Conservation (phyloP, 1,140 invertebrate genomes). For the Camponotus pennsylvanicus region DNA sequence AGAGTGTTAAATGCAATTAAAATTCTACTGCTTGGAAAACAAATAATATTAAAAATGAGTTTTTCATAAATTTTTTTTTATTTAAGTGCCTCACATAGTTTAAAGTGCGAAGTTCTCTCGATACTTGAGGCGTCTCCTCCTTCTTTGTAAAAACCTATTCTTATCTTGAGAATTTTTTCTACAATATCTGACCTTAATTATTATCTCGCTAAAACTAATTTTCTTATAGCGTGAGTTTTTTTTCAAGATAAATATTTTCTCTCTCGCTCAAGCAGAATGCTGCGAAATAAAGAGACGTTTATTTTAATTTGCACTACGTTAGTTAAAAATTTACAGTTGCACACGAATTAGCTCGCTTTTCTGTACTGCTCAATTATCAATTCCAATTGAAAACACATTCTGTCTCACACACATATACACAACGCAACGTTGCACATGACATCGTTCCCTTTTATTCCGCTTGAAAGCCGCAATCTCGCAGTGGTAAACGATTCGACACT, state of each 20-base stretch:
- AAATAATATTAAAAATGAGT: not conserved
- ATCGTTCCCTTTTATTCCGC: constrained; percentile 58
- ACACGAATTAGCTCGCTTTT: constrained; percentile 30
- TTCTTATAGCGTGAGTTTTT: no score
- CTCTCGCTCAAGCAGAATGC: not conserved
- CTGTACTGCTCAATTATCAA: constrained; percentile 52
- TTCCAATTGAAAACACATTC: constrained; percentile 50
- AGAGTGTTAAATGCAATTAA: not conserved
- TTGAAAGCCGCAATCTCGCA: constrained; percentile 60
- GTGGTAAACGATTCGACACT: constrained; percentile 63
- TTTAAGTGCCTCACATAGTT: not conserved
- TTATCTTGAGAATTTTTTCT: no score
- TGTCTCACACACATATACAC: not conserved
- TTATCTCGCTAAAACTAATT: no score
- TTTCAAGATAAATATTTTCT: not conserved
- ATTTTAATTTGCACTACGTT: not conserved
- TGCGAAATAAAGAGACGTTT: not conserved
- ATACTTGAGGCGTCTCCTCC: not conserved
- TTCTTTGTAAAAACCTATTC: not conserved
- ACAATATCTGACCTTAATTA: no score
- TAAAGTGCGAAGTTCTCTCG: no score
- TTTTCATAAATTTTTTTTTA: not conserved
- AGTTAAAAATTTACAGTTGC: constrained; percentile 34
- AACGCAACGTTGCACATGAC: constrained; percentile 36
- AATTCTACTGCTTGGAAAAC: not conserved